Evolutionary conservation across 2,113 vertebrate species (phyloP).

Genomic region (Plecturocebus donacophilus): DNA sequence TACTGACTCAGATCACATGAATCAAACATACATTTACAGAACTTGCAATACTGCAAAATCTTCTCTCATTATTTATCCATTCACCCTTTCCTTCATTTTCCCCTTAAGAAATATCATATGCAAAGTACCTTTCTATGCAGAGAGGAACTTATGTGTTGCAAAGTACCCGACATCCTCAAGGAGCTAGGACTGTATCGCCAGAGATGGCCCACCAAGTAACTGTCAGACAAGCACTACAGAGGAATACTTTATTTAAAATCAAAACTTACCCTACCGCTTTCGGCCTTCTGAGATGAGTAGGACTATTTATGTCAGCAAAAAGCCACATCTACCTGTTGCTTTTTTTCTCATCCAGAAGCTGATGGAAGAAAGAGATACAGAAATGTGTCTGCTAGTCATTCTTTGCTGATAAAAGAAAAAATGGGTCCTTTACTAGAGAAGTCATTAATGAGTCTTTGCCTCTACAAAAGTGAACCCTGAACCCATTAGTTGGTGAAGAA

Average conservation of each 20-base stretch:
- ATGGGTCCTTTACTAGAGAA: background rate
- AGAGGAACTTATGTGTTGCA: background rate
- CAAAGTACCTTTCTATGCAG: background rate
- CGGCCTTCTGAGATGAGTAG: background rate
- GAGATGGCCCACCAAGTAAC: background rate
- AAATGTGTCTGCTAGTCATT: background rate
- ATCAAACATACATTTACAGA: background rate
- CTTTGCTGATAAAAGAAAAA: background rate
- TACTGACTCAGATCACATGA: background rate
- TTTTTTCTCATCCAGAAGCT: background rate
- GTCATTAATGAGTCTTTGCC: background rate
- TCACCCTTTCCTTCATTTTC: background rate
- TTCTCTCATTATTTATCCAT: background rate
- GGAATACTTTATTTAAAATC: background rate
- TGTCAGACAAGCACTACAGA: background rate
- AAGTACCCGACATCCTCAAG: background rate
- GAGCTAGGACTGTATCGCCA: background rate
- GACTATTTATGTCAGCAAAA: background rate
- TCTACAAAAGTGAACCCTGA: background rate
- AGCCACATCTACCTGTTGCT: background rate
- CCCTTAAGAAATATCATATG: background rate
- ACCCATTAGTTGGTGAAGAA: background rate
- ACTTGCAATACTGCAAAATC: background rate
- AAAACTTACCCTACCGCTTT: background rate
- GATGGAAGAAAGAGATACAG: background rate